Percentiles rank a stretch among this genome's conserved stretches.
These are phyloP conservation scores for Hiodon alosoides DNA, from an alignment of 2,113 vertebrate genomes.

Conservation along the genomic window DNA sequence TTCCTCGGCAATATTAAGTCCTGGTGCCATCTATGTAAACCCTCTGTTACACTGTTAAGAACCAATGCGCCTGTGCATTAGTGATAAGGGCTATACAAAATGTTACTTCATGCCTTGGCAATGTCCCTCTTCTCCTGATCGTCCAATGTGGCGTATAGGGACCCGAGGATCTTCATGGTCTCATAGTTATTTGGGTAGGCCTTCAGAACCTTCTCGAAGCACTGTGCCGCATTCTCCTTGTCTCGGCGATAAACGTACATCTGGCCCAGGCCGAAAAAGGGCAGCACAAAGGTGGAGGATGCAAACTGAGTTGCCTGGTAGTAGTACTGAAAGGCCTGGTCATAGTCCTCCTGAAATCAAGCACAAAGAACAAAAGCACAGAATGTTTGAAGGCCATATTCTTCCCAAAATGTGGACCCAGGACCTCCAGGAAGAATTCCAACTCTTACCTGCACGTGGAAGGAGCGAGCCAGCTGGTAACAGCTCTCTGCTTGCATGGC, in stretches of 20 bases:
- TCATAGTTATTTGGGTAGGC: slow-evolving; percentile 98
- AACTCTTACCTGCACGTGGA: slow-evolving; percentile 85
- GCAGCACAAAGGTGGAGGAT: slow-evolving; percentile 91
- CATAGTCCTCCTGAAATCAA: slow-evolving; percentile 84
- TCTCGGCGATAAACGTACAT: slow-evolving; percentile 98
- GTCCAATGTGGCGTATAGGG: slow-evolving; percentile 92
- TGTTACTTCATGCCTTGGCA: slow-evolving; percentile 72
- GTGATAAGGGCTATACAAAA: neutral
- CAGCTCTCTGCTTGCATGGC: slow-evolving; percentile 99
- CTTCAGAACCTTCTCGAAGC: slow-evolving; percentile 97
- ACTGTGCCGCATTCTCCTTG: slow-evolving; percentile 96
- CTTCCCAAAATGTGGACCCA: no score
- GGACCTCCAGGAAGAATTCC: neutral
- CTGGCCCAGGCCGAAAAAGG: slow-evolving; percentile 96
- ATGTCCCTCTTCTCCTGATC: slow-evolving; percentile 97
- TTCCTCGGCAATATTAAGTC: neutral
- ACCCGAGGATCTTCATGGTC: slow-evolving; percentile 98
- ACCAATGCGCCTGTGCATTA: neutral
- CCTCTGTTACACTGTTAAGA: neutral
- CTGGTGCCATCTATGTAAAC: neutral
- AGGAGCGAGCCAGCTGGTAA: slow-evolving; percentile 93
- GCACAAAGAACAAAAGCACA: neutral
- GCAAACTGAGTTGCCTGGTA: slow-evolving; percentile 98
- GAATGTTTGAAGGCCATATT: no score
- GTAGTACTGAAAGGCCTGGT: slow-evolving; percentile 98